phyloP scores from a whole-genome alignment of 1,140 invertebrate genomes.

The Pantala flavescens region DNA sequence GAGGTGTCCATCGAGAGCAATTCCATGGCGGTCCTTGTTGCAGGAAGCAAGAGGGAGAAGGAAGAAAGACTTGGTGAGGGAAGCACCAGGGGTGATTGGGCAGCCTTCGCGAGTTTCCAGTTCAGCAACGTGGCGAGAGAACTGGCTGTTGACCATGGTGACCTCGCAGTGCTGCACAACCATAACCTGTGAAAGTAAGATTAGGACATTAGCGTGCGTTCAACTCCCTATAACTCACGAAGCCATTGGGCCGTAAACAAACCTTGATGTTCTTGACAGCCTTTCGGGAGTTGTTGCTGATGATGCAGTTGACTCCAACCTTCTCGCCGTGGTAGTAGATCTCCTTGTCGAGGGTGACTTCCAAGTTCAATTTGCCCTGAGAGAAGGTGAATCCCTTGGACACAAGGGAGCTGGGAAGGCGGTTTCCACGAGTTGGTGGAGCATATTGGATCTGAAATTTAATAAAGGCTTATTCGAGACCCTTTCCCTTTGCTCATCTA shows the following conservation, averaged over 20 bases:
- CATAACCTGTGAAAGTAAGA: constrained; percentile 39
- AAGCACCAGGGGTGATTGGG: constrained; percentile 80
- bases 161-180: constrained; percentile 85
- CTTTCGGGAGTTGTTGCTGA: constrained; percentile 81
- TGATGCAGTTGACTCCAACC: constrained; percentile 66
- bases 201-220: not conserved
- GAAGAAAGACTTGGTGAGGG: constrained; percentile 76
- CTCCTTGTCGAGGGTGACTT: constrained; percentile 76
- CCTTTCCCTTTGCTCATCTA: no score
- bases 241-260: no score
- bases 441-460: constrained; percentile 58
- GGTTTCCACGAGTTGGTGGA: constrained; percentile 50
- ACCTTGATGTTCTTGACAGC: constrained; percentile 77
- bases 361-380: constrained; percentile 75
- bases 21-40: constrained; percentile 77
- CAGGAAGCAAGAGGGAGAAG: constrained; percentile 72
- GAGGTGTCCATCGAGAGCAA: constrained; percentile 77
- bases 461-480: no score
- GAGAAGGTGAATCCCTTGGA: constrained; percentile 88
- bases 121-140: constrained; percentile 75
- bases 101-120: constrained; percentile 83
- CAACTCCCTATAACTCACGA: not conserved
- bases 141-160: constrained; percentile 85
- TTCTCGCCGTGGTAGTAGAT: constrained; percentile 89
- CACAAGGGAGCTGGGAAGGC: constrained; percentile 74